These are phyloP conservation scores for Pterocles gutturalis DNA, from an alignment of 2,113 vertebrate species.

Conservation along the genomic window DNA sequence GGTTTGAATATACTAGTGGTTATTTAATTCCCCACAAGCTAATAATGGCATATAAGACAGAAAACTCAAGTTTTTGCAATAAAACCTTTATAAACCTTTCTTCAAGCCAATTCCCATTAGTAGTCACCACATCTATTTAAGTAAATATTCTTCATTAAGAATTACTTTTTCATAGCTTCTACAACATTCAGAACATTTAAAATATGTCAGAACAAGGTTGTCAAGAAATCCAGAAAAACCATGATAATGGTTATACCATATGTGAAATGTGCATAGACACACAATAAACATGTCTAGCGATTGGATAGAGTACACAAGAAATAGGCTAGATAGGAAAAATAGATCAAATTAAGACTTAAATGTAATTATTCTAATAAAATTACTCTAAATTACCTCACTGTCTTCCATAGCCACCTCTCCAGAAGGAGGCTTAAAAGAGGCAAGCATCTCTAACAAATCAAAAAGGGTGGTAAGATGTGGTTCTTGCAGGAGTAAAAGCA, in stretches of 20 bases:
- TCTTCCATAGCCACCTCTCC: conserved; percentile 85
- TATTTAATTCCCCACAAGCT: not conserved
- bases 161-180: not conserved
- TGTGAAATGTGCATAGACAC: not conserved
- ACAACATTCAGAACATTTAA: not conserved
- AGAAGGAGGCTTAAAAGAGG: conserved; percentile 94
- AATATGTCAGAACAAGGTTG: not conserved
- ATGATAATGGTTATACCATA: not conserved
- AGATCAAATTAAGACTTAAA: not conserved
- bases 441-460: conserved; percentile 97
- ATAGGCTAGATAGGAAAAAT: not conserved
- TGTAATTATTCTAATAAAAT: not conserved
- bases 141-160: not conserved
- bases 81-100: not conserved
- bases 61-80: not conserved
- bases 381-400: conserved; percentile 82
- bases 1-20: not conserved
- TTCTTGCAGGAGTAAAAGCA: conserved; percentile 97
- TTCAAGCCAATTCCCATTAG: not conserved
- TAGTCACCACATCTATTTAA: not conserved
- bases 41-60: not conserved
- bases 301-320: not conserved
- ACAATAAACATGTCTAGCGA: not conserved
- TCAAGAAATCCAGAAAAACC: not conserved
- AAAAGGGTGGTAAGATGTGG: conserved; percentile 97